These are phyloP conservation scores for Sarcophaga caerulescens DNA, from an alignment of 2,888 invertebrate species.

Conservation along the genomic window DNA sequence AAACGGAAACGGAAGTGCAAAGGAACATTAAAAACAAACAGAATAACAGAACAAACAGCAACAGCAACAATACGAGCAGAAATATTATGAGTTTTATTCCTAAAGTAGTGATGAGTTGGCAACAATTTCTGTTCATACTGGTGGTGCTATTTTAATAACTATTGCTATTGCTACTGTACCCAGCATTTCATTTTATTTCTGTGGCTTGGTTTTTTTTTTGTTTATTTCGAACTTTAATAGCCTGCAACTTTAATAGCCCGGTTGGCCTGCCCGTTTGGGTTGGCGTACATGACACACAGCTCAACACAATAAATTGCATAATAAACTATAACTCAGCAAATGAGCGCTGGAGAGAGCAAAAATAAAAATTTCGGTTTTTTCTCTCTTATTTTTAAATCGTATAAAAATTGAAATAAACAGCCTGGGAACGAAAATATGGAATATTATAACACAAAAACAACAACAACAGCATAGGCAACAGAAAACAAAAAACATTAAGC, in stretches of 20 bases:
- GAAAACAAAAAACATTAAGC: constrained; percentile 59
- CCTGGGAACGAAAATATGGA: constrained; percentile 23
- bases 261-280: background rate
- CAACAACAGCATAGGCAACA: constrained; percentile 19
- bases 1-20: constrained; percentile 64
- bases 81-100: background rate
- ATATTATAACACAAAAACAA: background rate
- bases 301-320: constrained; percentile 42
- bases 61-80: background rate
- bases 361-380: too few species aligned
- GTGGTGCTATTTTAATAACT: too few species aligned
- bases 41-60: background rate
- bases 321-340: constrained; percentile 51
- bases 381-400: background rate
- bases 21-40: constrained; percentile 6
- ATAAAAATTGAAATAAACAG: constrained; percentile 20
- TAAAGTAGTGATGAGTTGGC: constrained; percentile 58
- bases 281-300: constrained; percentile 49
- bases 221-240: constrained; percentile 28
- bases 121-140: constrained; percentile 42
- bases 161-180: constrained; percentile 4
- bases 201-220: constrained; percentile 13
- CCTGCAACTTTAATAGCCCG: constrained; percentile 63
- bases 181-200: constrained; percentile 49
- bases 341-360: too few species aligned